phyloP scores from a whole-genome alignment of 2,888 invertebrate species.

The Coelinius sp. region DNA sequence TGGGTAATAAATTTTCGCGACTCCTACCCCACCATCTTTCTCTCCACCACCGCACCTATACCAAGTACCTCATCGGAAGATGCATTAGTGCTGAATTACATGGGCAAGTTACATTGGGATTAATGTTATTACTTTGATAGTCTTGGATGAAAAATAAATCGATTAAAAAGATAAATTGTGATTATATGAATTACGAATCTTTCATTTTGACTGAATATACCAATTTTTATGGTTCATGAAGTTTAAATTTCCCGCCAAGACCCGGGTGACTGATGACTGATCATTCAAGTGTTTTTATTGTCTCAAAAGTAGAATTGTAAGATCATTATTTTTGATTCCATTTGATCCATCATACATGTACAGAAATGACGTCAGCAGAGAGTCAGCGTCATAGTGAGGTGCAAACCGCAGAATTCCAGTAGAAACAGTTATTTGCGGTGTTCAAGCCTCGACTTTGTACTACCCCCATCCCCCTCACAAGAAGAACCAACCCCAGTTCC shows the following conservation, averaged over 20 bases:
- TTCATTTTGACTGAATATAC: too few species aligned
- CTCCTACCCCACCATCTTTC: background rate
- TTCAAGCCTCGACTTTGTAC: conserved; percentile 38
- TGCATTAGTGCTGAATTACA: conserved; percentile 27
- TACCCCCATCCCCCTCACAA: background rate
- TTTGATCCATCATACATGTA: background rate
- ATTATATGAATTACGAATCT: too few species aligned
- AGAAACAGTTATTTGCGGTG: conserved; percentile 67
- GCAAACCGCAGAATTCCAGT: conserved; percentile 64
- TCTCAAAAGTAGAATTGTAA: too few species aligned
- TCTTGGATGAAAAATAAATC: conserved; percentile 1
- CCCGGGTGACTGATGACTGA: too few species aligned
- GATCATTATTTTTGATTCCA: too few species aligned
- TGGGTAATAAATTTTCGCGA: conserved; percentile 30
- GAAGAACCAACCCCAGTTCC: background rate
- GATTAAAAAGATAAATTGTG: too few species aligned
- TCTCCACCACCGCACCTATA: background rate
- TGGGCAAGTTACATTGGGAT: conserved; percentile 20
- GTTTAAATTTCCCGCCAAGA: too few species aligned
- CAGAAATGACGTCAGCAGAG: background rate
- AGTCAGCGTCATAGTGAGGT: conserved; percentile 52
- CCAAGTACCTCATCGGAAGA: background rate
- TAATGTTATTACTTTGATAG: conserved; percentile 25
- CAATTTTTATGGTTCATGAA: background rate
- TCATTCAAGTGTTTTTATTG: too few species aligned